Evolutionary conservation across 2,797 vertebrate species (phyloP).

Genomic region (Steatocranus sp.): DNA sequence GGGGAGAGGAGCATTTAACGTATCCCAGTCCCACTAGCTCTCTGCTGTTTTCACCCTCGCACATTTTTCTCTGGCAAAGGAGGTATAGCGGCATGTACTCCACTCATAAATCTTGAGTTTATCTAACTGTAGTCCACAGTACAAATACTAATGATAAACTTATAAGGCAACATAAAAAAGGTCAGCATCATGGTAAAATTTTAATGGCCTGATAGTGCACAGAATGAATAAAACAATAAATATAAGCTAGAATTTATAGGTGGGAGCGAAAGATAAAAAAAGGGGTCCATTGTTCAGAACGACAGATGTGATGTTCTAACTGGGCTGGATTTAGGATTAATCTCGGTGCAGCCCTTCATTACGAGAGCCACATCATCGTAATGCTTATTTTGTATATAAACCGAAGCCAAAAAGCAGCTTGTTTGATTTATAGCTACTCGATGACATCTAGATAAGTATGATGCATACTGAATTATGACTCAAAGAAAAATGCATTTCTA

Average conservation of each 20-base stretch:
- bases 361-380: background rate
- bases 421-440: conserved; percentile 48
- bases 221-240: background rate
- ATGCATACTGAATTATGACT: conserved; percentile 41
- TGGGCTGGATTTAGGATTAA: background rate
- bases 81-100: background rate
- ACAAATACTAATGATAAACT: background rate
- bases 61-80: conserved; percentile 13
- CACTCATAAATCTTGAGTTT: conserved; percentile 41
- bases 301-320: background rate
- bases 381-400: conserved; percentile 8
- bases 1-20: conserved; percentile 12
- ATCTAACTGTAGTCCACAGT: conserved; percentile 1
- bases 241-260: background rate
- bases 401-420: background rate
- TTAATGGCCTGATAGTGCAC: background rate
- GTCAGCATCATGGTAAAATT: background rate
- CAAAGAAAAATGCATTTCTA: conserved; percentile 24
- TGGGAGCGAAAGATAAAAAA: accelerated
- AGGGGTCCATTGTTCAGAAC: background rate
- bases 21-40: background rate
- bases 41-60: conserved; percentile 3
- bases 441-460: conserved; percentile 24
- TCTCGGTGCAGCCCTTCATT: background rate
- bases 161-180: background rate